phyloP scores from a whole-genome alignment of 1,140 invertebrate genomes.

The Diorhabda elongata region DNA sequence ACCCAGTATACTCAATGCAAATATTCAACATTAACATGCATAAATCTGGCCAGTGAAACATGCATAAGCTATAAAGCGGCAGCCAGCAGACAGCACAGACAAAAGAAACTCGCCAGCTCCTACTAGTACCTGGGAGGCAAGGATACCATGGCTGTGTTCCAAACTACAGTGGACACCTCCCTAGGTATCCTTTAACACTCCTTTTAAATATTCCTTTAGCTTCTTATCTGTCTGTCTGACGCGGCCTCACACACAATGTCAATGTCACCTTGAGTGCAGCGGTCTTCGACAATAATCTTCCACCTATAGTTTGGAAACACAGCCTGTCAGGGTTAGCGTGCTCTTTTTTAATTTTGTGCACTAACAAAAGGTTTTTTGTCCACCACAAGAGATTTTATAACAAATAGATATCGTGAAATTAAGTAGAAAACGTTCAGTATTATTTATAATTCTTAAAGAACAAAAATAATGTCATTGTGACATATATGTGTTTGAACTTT shows the following conservation, averaged over 20 bases:
- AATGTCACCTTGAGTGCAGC: conserved; percentile 27
- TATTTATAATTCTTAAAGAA: too few species aligned
- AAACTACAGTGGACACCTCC: conserved; percentile 58
- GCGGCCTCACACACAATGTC: conserved; percentile 15
- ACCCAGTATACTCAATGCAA: too few species aligned
- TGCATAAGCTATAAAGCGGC: not conserved
- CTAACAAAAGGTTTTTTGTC: conserved; percentile 29
- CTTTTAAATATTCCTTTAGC: conserved; percentile 16
- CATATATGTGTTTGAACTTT: too few species aligned
- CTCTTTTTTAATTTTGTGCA: conserved; percentile 28
- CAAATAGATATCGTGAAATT: not conserved
- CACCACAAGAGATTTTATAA: conserved; percentile 29
- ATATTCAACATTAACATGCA: not conserved
- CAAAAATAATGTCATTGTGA: too few species aligned
- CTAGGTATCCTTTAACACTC: conserved; percentile 46
- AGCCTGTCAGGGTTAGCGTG: conserved; percentile 43
- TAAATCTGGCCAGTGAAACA: not conserved
- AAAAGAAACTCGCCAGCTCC: conserved; percentile 5
- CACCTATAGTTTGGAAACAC: conserved; percentile 51
- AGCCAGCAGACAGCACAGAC: conserved; percentile 6
- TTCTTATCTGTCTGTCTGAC: conserved; percentile 23
- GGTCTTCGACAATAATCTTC: conserved; percentile 41
- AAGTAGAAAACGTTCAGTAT: too few species aligned
- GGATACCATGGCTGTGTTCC: conserved; percentile 64
- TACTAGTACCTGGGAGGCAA: conserved; percentile 57